These are phyloP conservation scores for Notarius quadriscutis DNA, from an alignment of 2,113 vertebrate genomes.

Conservation along the genomic window DNA sequence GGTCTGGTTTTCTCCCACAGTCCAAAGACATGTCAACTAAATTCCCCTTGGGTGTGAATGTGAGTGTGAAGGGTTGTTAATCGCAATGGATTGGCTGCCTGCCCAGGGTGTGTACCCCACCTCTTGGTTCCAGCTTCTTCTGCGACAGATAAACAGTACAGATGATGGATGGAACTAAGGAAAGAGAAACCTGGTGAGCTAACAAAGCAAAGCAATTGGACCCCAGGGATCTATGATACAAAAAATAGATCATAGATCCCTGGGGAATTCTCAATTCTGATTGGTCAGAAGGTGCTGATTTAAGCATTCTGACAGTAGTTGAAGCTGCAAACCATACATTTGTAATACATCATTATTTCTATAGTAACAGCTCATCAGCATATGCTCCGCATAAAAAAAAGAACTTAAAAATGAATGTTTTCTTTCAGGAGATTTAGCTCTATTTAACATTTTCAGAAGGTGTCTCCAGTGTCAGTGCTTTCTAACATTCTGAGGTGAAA, in stretches of 20 bases:
- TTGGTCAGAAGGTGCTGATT: background rate
- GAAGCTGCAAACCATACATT: background rate
- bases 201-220: background rate
- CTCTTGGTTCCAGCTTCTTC: no score
- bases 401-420: background rate
- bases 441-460: background rate
- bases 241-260: background rate
- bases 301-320: background rate
- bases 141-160: no score
- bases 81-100: no score
- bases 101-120: no score
- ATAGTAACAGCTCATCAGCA: background rate
- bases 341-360: background rate
- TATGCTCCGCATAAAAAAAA: background rate
- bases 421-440: background rate
- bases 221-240: background rate
- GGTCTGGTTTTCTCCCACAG: no score
- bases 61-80: no score
- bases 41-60: no score
- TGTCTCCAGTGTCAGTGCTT: background rate
- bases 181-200: background rate
- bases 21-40: no score
- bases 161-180: background rate
- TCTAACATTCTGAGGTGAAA: background rate
- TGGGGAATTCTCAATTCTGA: background rate